A percentile compares a stretch with the other conserved stretches of the same genome.
phyloP scores from a whole-genome alignment of 2,797 vertebrate species.

The Cephalopachus bancanus region DNA sequence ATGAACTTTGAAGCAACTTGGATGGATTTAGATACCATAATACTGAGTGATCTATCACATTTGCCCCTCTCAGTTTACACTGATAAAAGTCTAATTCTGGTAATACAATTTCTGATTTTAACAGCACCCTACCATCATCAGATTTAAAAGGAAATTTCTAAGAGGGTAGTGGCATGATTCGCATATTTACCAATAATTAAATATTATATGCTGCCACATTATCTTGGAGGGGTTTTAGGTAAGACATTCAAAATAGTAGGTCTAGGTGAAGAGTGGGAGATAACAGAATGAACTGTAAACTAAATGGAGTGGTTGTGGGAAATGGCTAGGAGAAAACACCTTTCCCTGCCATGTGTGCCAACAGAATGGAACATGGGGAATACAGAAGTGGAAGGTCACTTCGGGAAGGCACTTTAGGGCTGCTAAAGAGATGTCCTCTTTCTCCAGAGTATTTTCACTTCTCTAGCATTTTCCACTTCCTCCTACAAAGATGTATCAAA shows the following conservation, averaged over 20 bases:
- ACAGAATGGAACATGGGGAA: not conserved
- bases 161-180: not conserved
- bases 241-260: not conserved
- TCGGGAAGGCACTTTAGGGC: not conserved
- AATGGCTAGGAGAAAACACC: not conserved
- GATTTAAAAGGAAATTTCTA: constrained; percentile 1
- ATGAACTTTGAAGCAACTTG: too few species aligned
- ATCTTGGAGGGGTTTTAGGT: not conserved
- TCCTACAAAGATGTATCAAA: not conserved
- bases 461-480: not conserved
- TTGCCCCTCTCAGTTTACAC: not conserved
- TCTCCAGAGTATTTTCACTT: not conserved
- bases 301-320: not conserved
- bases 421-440: not conserved
- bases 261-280: not conserved
- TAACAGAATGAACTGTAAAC: not conserved
- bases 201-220: not conserved
- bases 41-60: too few species aligned
- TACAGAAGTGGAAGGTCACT: not conserved
- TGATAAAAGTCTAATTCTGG: not conserved
- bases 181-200: not conserved
- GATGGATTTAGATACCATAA: too few species aligned
- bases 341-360: not conserved
- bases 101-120: not conserved
- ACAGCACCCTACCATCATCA: not conserved